Evolutionary conservation across 2,113 vertebrate species (phyloP), one percentile per base, ranked within the genome.

Genomic region (Recurvirostra avosetta): DNA sequence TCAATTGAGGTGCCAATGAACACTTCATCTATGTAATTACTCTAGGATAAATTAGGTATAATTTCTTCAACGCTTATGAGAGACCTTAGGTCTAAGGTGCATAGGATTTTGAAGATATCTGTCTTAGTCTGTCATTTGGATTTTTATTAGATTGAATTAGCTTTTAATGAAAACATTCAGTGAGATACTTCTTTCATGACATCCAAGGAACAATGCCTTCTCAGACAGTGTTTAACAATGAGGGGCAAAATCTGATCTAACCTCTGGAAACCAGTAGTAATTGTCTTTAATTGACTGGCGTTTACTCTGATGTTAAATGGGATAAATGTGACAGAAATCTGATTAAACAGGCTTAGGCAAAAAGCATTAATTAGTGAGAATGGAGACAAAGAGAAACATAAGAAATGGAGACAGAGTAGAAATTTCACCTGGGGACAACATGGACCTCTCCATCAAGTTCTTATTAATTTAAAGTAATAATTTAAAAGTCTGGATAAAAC

Each of bases 321-420:
- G 41, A 88, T 73, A 71, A 86, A 67, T 40, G 32, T 56, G 45
- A 45, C 56, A 29, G 56, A 84, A 79, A 80, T 41, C 36, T 80
- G 47, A 53, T 76, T 66, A 87, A 94, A 95, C 26, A 90, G 90
- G 85, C 88, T 96, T 95, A 86, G 70, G 70, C 67, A 63, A 94
- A 96, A 92, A 81, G 32, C 77, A 84, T 94, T 94, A 93, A 96
- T 96, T 94, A 85, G 86, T 89, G 77, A 78, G 88, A 75, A 93
- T 32, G 36, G 63, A 80, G 71, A 74, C 15, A 50, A 67, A 38
- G 20, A n/a, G 88, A 55, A 96, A 47, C 20, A 71, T 43, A 10
- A 58, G 88, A 72, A 93, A 95, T 14, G 14, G 63, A 79, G 59
- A 61, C 53, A 91, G 49, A 91, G 52, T 21, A 87, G 52, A 94